phyloP scores from a whole-genome alignment of 2,888 invertebrate species.

The Caradrina kadenii region DNA sequence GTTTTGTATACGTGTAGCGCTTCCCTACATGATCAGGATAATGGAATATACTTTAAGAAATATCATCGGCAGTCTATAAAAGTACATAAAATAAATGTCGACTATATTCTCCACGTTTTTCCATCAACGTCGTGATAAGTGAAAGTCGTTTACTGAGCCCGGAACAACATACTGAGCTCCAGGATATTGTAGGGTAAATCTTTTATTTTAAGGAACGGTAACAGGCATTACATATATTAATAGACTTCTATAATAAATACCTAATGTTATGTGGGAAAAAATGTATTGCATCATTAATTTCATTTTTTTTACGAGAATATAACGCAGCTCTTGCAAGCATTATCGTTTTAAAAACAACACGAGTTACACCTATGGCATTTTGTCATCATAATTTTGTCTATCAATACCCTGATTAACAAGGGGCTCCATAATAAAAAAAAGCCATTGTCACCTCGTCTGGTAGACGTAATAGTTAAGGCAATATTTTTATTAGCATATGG shows the following conservation, averaged over 20 bases:
- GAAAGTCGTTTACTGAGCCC: constrained; percentile 47
- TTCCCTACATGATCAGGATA: constrained; percentile 30
- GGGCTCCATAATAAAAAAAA: background rate
- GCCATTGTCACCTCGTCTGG: background rate
- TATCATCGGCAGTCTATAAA: constrained; percentile 38
- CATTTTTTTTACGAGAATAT: background rate
- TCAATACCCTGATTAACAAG: background rate
- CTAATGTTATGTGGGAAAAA: too few relatives aligned
- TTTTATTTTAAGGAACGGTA: constrained; percentile 28
- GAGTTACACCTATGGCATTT: background rate
- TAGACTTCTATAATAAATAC: background rate
- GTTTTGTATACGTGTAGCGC: constrained; percentile 29
- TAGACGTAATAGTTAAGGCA: constrained; percentile 6
- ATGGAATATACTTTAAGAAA: constrained; percentile 45
- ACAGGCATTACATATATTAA: constrained; percentile 4
- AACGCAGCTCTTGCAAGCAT: background rate
- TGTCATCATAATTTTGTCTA: background rate
- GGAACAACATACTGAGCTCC: constrained; percentile 25
- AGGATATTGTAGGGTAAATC: constrained; percentile 27
- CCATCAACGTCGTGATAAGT: constrained; percentile 52
- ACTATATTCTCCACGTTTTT: constrained; percentile 47
- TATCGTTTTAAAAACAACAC: background rate
- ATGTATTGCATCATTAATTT: background rate
- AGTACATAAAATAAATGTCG: constrained; percentile 38
- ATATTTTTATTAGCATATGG: constrained; percentile 18